Conservation (phyloP, 2,113 vertebrate genomes). For the Rhinopomastus cyanomelas region DNA sequence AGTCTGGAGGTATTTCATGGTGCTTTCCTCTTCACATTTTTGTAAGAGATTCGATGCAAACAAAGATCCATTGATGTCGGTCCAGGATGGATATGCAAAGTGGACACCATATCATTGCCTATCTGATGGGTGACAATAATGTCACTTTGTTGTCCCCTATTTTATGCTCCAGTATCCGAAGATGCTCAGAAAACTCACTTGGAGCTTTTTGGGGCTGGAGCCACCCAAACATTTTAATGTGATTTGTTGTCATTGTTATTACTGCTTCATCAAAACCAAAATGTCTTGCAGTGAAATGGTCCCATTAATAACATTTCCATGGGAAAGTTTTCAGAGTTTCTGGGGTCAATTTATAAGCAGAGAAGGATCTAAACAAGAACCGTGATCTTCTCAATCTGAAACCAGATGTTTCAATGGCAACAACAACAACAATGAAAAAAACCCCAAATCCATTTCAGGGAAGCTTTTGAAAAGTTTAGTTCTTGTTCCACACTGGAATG, state of each 20-base stretch:
- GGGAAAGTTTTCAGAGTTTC: conserved; percentile 52
- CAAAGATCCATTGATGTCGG: conserved; percentile 56
- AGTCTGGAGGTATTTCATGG: conserved; percentile 36
- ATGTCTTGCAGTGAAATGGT: background rate
- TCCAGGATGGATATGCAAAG: conserved; percentile 32
- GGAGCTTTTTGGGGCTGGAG: background rate
- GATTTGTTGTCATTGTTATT: background rate
- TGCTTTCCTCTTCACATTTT: conserved; percentile 29
- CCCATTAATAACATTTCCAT: conserved; percentile 48
- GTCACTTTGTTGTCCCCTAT: background rate
- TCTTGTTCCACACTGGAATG: background rate
- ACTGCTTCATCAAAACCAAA: background rate
- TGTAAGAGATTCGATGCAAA: conserved; percentile 5
- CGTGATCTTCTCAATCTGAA: background rate
- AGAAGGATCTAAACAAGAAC: background rate
- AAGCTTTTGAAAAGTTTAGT: background rate
- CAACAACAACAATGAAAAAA: background rate
- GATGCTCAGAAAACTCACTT: background rate
- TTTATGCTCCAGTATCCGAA: background rate
- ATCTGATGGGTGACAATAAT: conserved; percentile 41
- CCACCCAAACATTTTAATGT: conserved; percentile 33
- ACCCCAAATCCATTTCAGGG: background rate
- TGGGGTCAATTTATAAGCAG: conserved; percentile 52
- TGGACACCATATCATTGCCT: conserved; percentile 13
- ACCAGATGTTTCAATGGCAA: conserved; percentile 50